A percentile compares a stretch with the other conserved stretches of the same genome.
These are phyloP conservation scores for Zygothrica quintamaculata DNA, from an alignment of 2,888 invertebrate genomes.

Conservation along the genomic window DNA sequence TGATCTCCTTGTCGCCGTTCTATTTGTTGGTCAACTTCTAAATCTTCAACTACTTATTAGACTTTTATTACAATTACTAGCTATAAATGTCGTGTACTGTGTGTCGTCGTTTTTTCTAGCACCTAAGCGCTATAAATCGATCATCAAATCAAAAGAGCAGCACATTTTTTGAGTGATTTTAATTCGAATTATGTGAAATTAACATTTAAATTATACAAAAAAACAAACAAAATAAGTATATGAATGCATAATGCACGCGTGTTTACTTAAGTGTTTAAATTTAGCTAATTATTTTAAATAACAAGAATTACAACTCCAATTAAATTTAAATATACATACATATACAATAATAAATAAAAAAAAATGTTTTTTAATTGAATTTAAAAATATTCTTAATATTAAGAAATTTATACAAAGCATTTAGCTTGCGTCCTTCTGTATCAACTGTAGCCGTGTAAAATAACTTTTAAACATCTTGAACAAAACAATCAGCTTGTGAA, in stretches of 20 bases:
- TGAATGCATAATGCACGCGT: constrained; percentile 59
- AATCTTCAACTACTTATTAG: constrained; percentile 61
- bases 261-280: constrained; percentile 74
- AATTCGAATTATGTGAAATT: constrained; percentile 61
- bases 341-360: constrained; percentile 48
- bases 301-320: constrained; percentile 73
- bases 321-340: constrained; percentile 74
- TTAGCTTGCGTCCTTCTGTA: not conserved
- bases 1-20: constrained; percentile 75
- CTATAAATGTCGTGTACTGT: constrained; percentile 66
- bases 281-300: constrained; percentile 66
- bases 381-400: not conserved
- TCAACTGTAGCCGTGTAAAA: not conserved
- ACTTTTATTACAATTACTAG: constrained; percentile 73
- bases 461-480: not conserved
- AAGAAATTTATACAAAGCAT: constrained; percentile 3
- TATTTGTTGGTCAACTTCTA: constrained; percentile 55
- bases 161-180: constrained; percentile 75
- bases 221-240: constrained; percentile 32
- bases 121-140: constrained; percentile 38
- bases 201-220: constrained; percentile 31
- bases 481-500: constrained; percentile 12
- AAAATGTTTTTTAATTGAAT: not conserved
- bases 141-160: constrained; percentile 59
- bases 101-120: constrained; percentile 55